Percentiles rank a stretch among this genome's conserved stretches.
Evolutionary conservation across 2,797 vertebrate genomes (phyloP).

Genomic region (Carduelis carduelis): DNA sequence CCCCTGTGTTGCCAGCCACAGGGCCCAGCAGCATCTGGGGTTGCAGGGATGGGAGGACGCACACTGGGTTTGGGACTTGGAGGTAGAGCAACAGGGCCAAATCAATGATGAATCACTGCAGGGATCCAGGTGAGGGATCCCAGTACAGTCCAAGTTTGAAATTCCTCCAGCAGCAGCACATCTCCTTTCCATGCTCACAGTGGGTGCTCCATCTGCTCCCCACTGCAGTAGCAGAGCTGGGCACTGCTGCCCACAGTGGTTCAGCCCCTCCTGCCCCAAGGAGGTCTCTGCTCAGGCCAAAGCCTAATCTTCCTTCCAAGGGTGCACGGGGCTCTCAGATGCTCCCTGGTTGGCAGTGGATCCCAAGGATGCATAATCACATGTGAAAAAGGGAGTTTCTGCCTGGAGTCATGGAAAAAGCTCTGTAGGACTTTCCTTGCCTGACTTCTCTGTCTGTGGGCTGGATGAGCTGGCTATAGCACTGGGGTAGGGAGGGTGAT

Average conservation of each 20-base stretch:
- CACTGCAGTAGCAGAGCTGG: not conserved
- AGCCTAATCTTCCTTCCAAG: not conserved
- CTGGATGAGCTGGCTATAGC: not conserved
- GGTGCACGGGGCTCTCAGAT: not conserved
- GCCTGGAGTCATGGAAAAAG: not conserved
- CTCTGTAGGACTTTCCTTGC: not conserved
- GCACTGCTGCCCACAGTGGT: not conserved
- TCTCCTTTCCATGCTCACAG: not conserved
- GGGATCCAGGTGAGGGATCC: not conserved
- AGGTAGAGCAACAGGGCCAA: not conserved
- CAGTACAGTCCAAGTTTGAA: not conserved
- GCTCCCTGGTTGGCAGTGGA: not conserved
- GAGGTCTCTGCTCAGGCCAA: not conserved
- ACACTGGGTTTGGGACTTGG: fast-evolving
- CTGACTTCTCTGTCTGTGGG: not conserved
- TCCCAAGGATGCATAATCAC: not conserved
- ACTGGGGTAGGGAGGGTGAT: not conserved
- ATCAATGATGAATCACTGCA: not conserved
- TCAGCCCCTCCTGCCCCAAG: not conserved
- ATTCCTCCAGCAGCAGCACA: not conserved
- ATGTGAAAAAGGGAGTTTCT: fast-evolving
- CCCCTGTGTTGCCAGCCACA: not conserved
- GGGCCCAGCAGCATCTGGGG: not conserved
- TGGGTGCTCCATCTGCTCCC: not conserved
- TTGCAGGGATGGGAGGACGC: not conserved